Base-by-base conservation (phyloP, 2,797 vertebrate genomes). In the Epinephelus coioides region DNA sequence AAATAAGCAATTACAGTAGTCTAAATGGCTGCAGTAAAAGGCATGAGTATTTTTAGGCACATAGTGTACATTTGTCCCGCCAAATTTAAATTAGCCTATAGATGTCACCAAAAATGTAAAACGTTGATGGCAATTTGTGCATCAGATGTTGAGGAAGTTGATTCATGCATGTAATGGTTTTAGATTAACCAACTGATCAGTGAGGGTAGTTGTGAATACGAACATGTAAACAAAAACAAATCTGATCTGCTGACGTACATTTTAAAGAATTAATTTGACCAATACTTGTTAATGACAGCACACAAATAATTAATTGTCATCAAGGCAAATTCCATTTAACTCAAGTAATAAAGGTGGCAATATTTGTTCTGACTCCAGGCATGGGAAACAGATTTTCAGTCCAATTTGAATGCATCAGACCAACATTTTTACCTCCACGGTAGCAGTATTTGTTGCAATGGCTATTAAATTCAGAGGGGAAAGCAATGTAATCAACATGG, bases 271-370 rank as follows among this genome's bases (percentile, higher is more conserved):
- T 78, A 0, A 79, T 85, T 81, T 63, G 21, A 78, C 84, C 76
- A 19, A 79, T 86, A 72, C 60, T 78, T 83, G 53, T 71, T 75
- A 62, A 81, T 87, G 81, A 60, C 51, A 71, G 62, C 21, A 44
- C 0, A 3, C 30, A 70, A 57, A 53, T 71, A 73, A 89, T 80
- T 53, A 81, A 80, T 67, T 61, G 69, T 72, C 60, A 79, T 80
- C 68, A 70, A 82, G 50, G 19, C 21, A 78, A 83, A 84, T 82
- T 87, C 76, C 59, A 87, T 90, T 89, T 78, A 82, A 76, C 27
- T 44, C 40, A 61, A 43, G 50, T 77, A 83, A 77, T 85, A 65
- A 49, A 82, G 70, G 51, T 56, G 54, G 54, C 65, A 59, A 81
- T 76, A 67, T 87, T 78, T 84, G 46, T 55, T 69, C 30, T 79